These are phyloP conservation scores for Tetramorium parvispinum DNA, from an alignment of 1,140 invertebrate genomes.

Conservation along the genomic window DNA sequence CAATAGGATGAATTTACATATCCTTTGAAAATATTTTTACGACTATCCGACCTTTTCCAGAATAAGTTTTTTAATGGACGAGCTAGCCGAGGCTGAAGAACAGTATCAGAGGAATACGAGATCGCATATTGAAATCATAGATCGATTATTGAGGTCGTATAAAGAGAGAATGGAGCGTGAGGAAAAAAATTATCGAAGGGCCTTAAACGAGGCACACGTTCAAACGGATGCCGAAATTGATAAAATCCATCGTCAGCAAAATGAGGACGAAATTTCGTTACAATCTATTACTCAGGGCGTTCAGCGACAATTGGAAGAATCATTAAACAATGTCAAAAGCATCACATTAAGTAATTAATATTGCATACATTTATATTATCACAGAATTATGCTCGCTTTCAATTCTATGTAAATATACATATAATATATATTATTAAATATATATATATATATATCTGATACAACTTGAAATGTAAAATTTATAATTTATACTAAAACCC, in stretches of 20 bases:
- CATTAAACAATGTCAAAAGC: slow-evolving; percentile 60
- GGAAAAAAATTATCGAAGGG: slow-evolving; percentile 52
- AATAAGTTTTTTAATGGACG: slow-evolving; percentile 77
- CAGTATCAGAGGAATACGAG: slow-evolving; percentile 73
- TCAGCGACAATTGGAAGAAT: slow-evolving; percentile 65
- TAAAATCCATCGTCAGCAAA: slow-evolving; percentile 53
- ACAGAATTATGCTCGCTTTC: not conserved
- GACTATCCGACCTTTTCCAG: slow-evolving; percentile 56
- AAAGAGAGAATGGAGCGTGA: slow-evolving; percentile 35
- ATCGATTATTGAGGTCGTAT: slow-evolving; percentile 72
- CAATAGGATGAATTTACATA: not conserved
- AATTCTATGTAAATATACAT: no score
- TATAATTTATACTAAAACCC: not conserved
- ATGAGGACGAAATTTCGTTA: slow-evolving; percentile 68
- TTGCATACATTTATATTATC: not conserved
- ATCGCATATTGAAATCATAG: slow-evolving; percentile 74
- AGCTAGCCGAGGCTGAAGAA: slow-evolving; percentile 72
- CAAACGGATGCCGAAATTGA: slow-evolving; percentile 25
- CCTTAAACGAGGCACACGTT: slow-evolving; percentile 56
- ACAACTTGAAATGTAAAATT: not conserved
- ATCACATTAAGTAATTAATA: slow-evolving; percentile 72
- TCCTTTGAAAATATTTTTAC: not conserved
- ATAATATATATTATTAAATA: no score
- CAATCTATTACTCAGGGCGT: slow-evolving; percentile 63
- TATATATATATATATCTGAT: not conserved